These are phyloP conservation scores for Eretmochelys imbricata DNA, from an alignment of 2,113 vertebrate genomes.

Conservation along the genomic window DNA sequence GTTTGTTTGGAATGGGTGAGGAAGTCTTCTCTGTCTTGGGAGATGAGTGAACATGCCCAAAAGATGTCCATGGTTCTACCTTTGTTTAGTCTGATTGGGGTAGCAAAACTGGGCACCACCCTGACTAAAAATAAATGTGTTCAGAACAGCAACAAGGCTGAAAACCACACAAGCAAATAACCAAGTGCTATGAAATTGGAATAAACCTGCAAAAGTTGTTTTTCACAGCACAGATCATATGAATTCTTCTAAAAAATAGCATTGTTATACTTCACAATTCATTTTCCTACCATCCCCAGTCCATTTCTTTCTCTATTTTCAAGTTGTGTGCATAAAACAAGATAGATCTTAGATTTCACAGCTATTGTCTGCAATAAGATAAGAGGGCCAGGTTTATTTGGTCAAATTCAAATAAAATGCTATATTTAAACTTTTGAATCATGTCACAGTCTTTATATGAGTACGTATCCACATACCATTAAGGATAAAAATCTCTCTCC, in stretches of 20 bases:
- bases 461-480: background rate
- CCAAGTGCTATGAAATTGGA: background rate
- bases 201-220: background rate
- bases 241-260: slow-evolving; percentile 42
- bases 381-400: background rate
- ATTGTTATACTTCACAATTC: background rate
- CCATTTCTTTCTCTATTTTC: background rate
- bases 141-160: background rate
- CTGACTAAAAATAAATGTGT: slow-evolving; percentile 3
- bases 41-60: background rate
- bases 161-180: background rate
- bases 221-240: background rate
- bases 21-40: background rate
- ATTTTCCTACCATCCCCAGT: slow-evolving; percentile 6
- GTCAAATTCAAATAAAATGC: slow-evolving; percentile 20
- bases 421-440: slow-evolving; percentile 3
- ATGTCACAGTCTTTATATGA: background rate
- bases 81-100: slow-evolving; percentile 8
- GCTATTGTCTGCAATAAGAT: background rate
- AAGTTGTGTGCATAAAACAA: background rate
- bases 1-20: background rate
- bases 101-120: background rate
- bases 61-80: background rate
- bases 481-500: background rate
- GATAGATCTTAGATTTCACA: background rate